Evolutionary conservation across 2,797 vertebrate species (phyloP).

Genomic region (Pristis pectinata): DNA sequence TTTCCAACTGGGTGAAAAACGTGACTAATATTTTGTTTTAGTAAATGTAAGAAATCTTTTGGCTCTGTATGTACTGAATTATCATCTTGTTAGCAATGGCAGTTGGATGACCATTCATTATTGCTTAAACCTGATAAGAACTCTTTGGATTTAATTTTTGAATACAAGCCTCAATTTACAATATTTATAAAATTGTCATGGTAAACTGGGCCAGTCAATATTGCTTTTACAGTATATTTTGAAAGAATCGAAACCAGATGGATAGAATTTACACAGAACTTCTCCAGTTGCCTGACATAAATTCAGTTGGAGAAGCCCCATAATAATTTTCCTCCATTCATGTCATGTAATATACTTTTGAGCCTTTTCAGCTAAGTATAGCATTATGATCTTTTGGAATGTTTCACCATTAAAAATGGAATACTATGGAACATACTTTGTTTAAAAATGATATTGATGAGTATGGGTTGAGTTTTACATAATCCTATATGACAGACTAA

Average conservation of each 20-base stretch:
- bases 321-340: neutral
- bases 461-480: neutral
- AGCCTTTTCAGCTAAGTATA: neutral
- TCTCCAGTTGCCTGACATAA: neutral
- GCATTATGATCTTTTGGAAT: neutral
- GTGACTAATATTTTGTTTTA: neutral
- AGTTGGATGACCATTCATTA: neutral
- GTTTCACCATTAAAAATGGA: neutral
- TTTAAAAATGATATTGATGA: neutral
- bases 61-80: neutral
- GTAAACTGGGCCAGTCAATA: neutral
- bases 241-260: neutral
- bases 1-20: neutral
- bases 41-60: neutral
- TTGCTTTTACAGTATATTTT: neutral
- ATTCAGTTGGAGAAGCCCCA: neutral
- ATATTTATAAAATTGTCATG: constrained; percentile 14
- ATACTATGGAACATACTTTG: neutral
- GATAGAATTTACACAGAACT: neutral
- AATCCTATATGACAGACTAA: neutral
- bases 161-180: neutral
- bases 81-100: neutral
- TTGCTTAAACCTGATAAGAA: neutral
- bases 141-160: neutral
- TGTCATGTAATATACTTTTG: neutral